Conservation (phyloP, 37 sponge, comb jelly and placozoan species). For the Spongilla lacustris region DNA sequence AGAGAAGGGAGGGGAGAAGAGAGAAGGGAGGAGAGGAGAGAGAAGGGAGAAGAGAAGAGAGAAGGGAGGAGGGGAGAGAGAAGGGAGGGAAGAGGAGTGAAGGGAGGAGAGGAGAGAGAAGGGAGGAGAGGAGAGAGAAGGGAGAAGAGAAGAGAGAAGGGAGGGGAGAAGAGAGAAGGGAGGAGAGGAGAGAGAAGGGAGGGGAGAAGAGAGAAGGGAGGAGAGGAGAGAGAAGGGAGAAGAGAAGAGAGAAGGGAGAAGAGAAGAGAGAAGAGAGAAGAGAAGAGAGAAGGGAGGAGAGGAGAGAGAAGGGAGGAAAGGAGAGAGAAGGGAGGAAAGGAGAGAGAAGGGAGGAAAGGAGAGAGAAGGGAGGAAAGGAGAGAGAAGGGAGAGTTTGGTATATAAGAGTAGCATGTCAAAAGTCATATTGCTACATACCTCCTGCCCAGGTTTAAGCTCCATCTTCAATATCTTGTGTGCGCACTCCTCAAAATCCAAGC, state of each 20-base stretch:
- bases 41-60: background rate
- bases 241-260: no score
- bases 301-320: no score
- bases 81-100: background rate
- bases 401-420: no score
- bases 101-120: background rate
- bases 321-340: background rate
- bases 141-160: no score
- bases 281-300: background rate
- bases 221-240: background rate
- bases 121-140: background rate
- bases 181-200: background rate
- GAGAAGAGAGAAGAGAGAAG: background rate
- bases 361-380: background rate
- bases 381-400: background rate
- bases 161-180: no score
- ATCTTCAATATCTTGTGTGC: slow-evolving; percentile 94
- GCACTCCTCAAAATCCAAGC: slow-evolving; percentile 96
- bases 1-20: background rate
- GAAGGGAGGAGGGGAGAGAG: background rate
- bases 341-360: no score
- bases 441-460: slow-evolving; percentile 80
- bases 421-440: no score
- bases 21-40: background rate
- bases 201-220: background rate